A percentile compares a stretch with the other conserved stretches of the same genome.
Evolutionary conservation across 2,797 vertebrate genomes (phyloP).

Genomic region (Sebastolobus alascanus): DNA sequence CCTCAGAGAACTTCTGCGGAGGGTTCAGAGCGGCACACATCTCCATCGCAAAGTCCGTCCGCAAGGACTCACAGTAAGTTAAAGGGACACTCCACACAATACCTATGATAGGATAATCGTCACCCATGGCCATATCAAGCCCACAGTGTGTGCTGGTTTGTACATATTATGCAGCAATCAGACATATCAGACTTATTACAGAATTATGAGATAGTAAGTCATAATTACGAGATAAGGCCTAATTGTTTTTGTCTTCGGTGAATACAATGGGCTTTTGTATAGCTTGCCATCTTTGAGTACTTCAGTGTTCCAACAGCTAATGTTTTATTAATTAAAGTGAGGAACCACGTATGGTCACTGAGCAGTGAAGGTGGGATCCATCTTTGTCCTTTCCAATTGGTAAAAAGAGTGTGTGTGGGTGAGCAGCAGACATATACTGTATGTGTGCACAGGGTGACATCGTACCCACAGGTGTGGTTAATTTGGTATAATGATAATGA

Average conservation of each 20-base stretch:
- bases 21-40: slow-evolving; percentile 60
- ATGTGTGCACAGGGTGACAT: too few relatives aligned
- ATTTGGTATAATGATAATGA: too few relatives aligned
- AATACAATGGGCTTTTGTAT: background rate
- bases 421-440: too few relatives aligned
- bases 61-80: slow-evolving; percentile 84
- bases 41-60: slow-evolving; percentile 69
- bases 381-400: too few relatives aligned
- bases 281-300: background rate
- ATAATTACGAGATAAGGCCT: background rate
- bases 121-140: background rate
- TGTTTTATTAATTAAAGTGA: too few relatives aligned
- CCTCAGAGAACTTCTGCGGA: slow-evolving; percentile 81
- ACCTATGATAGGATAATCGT: background rate
- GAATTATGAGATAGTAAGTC: background rate
- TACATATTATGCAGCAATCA: background rate
- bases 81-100: background rate
- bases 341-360: too few relatives aligned
- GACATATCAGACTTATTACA: background rate
- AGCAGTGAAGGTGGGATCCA: too few relatives aligned
- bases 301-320: background rate
- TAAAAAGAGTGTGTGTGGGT: too few relatives aligned
- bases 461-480: too few relatives aligned
- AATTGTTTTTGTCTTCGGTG: background rate
- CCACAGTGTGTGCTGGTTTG: background rate